Evolutionary conservation across 2,888 invertebrate species (phyloP).

Genomic region (Cerastis leucographa): DNA sequence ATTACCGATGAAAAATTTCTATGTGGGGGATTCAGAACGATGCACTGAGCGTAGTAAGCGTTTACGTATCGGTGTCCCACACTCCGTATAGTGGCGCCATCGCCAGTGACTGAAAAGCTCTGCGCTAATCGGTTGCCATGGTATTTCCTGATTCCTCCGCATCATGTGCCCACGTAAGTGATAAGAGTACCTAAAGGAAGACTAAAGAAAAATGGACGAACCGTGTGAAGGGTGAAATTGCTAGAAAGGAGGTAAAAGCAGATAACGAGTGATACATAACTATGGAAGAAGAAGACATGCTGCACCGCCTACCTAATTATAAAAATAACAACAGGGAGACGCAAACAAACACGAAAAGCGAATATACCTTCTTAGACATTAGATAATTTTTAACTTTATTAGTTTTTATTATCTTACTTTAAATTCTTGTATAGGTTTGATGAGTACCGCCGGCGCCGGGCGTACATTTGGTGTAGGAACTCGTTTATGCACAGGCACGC

Average conservation of each 20-base stretch:
- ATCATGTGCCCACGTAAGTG: too few species aligned
- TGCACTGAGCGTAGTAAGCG: too few species aligned
- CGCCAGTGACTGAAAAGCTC: not conserved
- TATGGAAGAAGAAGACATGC: too few species aligned
- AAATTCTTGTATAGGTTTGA: slow-evolving; percentile 15
- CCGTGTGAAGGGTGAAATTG: too few species aligned
- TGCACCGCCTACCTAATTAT: not conserved
- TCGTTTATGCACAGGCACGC: not conserved
- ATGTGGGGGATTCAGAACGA: too few species aligned
- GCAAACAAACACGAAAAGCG: not conserved
- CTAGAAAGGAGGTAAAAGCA: too few species aligned
- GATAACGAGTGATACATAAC: too few species aligned
- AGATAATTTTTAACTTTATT: too few species aligned
- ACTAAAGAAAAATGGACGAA: too few species aligned
- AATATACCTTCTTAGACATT: not conserved
- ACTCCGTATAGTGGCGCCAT: not conserved
- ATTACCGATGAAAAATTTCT: too few species aligned
- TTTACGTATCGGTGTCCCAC: too few species aligned
- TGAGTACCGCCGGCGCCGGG: not conserved
- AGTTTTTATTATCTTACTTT: slow-evolving; percentile 3
- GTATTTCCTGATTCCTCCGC: not conserved
- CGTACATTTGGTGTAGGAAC: not conserved
- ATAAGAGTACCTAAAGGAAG: too few species aligned
- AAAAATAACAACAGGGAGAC: not conserved
- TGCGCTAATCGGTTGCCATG: not conserved